Percentiles rank a stretch among this genome's conserved stretches.
Evolutionary conservation across 2,888 invertebrate genomes (phyloP).

Genomic region (Cataglyphis rosenhaueri): DNA sequence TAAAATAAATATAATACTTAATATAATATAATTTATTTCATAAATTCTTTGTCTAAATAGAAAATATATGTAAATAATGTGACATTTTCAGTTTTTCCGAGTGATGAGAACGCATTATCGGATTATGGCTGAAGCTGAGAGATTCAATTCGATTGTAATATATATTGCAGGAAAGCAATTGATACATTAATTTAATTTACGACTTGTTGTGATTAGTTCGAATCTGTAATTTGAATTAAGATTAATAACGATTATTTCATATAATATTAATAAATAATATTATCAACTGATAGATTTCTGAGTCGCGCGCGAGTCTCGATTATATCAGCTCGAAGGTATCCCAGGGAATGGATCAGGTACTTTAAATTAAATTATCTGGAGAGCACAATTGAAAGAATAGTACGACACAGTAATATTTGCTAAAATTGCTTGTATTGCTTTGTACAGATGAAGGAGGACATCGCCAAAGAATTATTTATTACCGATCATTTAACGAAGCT

Average conservation of each 20-base stretch:
- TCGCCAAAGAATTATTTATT: slow-evolving; percentile 77
- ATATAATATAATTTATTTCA: not conserved
- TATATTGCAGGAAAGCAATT: slow-evolving; percentile 7
- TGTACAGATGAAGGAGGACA: slow-evolving; percentile 78
- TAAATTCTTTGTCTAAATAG: not conserved
- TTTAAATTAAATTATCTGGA: slow-evolving; percentile 34
- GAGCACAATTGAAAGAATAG: not conserved
- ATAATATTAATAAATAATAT: slow-evolving; percentile 3
- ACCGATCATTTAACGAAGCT: slow-evolving; percentile 80
- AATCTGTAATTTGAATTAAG: slow-evolving; percentile 7
- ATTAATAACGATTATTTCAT: not conserved
- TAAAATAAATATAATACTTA: no score
- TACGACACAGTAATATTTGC: not conserved
- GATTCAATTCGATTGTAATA: slow-evolving; percentile 77
- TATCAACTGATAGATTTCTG: slow-evolving; percentile 72
- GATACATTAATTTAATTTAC: slow-evolving; percentile 15
- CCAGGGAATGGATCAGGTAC: slow-evolving; percentile 79
- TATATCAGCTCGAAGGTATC: slow-evolving; percentile 76
- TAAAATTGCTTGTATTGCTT: not conserved
- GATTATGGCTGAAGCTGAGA: slow-evolving; percentile 75
- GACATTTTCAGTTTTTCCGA: slow-evolving; percentile 74
- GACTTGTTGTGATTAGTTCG: not conserved
- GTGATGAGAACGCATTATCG: slow-evolving; percentile 76
- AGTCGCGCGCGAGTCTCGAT: slow-evolving; percentile 77
- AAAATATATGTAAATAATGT: not conserved